Conservation (phyloP, 2,113 vertebrate genomes). For the Clarias batrachus region DNA sequence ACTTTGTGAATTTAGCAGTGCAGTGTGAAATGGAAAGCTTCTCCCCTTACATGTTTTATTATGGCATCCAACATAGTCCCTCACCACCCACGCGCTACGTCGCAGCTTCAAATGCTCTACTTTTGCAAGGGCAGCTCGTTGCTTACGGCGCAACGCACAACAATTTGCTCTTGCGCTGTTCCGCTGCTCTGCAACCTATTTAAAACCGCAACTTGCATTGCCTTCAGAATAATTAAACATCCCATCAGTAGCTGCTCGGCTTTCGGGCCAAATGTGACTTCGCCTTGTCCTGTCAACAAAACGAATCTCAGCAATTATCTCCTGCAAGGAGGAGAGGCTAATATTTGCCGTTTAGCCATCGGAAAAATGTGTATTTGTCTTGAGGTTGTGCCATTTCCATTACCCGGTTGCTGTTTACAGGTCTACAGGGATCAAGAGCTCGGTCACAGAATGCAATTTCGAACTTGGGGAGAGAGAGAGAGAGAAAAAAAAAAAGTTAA, state of each 20-base stretch:
- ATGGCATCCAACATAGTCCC: slow-evolving; percentile 46
- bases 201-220: neutral
- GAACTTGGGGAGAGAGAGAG: neutral
- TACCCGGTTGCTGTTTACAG: slow-evolving; percentile 34
- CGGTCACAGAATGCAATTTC: slow-evolving; percentile 25
- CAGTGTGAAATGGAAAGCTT: slow-evolving; percentile 41
- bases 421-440: slow-evolving; percentile 16
- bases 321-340: neutral
- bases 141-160: slow-evolving; percentile 21
- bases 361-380: slow-evolving; percentile 13
- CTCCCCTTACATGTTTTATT: slow-evolving; percentile 51
- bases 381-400: slow-evolving; percentile 29
- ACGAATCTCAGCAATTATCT: slow-evolving; percentile 9
- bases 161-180: slow-evolving; percentile 10
- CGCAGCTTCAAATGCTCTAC: slow-evolving; percentile 40
- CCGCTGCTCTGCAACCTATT: slow-evolving; percentile 6
- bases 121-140: slow-evolving; percentile 31
- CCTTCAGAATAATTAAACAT: slow-evolving; percentile 20
- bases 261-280: neutral
- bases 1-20: slow-evolving; percentile 35
- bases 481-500: neutral
- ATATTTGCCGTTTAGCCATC: slow-evolving; percentile 23
- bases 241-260: neutral
- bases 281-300: slow-evolving; percentile 8
- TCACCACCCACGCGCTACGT: slow-evolving; percentile 46